phyloP scores from a whole-genome alignment of 64 coral and sea anemone species.

The Actinia tenebrosa region DNA sequence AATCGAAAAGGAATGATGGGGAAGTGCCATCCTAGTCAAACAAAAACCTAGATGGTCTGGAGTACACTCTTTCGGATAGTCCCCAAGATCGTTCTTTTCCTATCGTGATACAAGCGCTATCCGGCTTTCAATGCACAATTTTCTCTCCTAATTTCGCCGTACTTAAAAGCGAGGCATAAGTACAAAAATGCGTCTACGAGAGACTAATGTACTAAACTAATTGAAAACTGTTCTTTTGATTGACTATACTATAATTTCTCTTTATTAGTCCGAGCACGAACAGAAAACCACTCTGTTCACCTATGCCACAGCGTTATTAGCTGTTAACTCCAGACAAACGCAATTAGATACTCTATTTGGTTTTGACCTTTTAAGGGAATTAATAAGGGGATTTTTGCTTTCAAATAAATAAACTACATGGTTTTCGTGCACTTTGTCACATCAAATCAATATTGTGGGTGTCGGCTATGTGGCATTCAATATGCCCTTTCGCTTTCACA shows the following conservation, averaged over 20 bases:
- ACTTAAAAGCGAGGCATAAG: neutral
- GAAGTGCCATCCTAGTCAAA: neutral
- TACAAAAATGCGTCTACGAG: neutral
- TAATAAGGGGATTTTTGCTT: neutral
- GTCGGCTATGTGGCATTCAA: neutral
- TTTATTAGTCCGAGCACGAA: slow-evolving; percentile 11
- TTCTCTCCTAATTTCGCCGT: neutral
- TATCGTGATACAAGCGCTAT: slow-evolving; percentile 3
- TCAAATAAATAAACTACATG: slow-evolving; percentile 12
- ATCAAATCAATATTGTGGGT: slow-evolving; percentile 21
- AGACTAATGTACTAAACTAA: slow-evolving; percentile 29
- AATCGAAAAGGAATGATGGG: neutral
- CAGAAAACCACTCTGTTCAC: neutral
- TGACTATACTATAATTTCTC: slow-evolving; percentile 9
- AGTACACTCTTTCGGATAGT: neutral
- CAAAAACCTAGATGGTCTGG: neutral
- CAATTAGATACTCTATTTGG: slow-evolving; percentile 15
- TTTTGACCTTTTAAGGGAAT: slow-evolving; percentile 8
- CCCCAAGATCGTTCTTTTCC: neutral
- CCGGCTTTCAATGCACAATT: neutral
- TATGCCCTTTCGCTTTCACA: slow-evolving; percentile 18
- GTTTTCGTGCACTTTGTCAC: slow-evolving; percentile 16
- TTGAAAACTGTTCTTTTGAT: slow-evolving; percentile 33
- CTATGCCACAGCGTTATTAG: slow-evolving; percentile 8
- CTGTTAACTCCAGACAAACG: slow-evolving; percentile 6